Evolutionary conservation across 1,140 invertebrate genomes (phyloP).

Genomic region (Zaprionus taronus): DNA sequence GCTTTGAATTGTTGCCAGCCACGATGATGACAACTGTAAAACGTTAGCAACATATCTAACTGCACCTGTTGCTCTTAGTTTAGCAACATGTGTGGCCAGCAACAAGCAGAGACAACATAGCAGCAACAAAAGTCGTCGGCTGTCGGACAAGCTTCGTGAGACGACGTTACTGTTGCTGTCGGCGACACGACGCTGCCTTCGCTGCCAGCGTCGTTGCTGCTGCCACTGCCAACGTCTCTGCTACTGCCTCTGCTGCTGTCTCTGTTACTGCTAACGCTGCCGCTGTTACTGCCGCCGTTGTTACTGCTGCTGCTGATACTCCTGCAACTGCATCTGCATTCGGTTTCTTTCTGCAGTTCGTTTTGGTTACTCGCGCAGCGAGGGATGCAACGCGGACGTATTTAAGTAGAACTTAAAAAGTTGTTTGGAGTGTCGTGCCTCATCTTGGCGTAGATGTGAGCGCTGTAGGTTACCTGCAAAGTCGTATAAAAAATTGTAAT

Average conservation of each 20-base stretch:
- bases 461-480: background rate
- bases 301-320: background rate
- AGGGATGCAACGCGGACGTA: conserved; percentile 60
- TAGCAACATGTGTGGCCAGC: background rate
- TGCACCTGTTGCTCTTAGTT: background rate
- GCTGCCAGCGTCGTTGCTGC: background rate
- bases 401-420: conserved; percentile 22
- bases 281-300: conserved; percentile 20
- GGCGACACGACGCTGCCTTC: background rate
- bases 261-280: background rate
- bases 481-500: background rate
- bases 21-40: too few species aligned
- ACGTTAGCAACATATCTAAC: too few species aligned
- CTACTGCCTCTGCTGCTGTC: background rate
- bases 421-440: conserved; percentile 31
- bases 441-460: conserved; percentile 39
- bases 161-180: background rate
- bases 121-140: background rate
- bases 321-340: conserved; percentile 16
- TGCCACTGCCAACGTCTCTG: background rate
- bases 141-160: background rate
- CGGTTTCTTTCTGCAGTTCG: conserved; percentile 53
- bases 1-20: too few species aligned
- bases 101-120: background rate
- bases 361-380: conserved; percentile 63